These are phyloP conservation scores for Tretioscincus oriximinensis DNA, from an alignment of 2,113 vertebrate genomes.

Conservation along the genomic window DNA sequence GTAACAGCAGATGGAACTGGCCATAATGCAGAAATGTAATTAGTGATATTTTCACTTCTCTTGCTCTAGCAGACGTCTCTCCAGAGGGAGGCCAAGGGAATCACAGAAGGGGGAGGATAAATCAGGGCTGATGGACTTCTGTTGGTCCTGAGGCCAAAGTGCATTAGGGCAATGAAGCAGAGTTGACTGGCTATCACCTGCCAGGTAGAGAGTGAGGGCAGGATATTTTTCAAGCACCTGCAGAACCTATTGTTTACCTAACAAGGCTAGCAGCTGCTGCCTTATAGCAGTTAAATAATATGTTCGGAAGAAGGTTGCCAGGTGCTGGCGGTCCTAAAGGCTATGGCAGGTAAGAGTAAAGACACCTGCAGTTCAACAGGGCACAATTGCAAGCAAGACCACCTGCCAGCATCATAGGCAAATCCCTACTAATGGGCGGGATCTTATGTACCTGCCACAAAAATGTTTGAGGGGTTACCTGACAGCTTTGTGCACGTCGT, in stretches of 20 bases:
- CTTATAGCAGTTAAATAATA: constrained; percentile 66
- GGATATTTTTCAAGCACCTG: constrained; percentile 65
- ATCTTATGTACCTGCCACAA: constrained; percentile 67
- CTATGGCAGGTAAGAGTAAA: constrained; percentile 37
- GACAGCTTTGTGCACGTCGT: constrained; percentile 36
- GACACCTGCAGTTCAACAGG: constrained; percentile 25
- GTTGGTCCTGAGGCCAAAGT: constrained; percentile 27
- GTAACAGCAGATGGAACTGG: constrained; percentile 28
- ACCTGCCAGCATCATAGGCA: constrained; percentile 70
- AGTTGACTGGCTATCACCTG: constrained; percentile 26
- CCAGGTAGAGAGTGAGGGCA: constrained; percentile 35
- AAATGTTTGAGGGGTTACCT: constrained; percentile 62
- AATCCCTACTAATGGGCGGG: constrained; percentile 55
- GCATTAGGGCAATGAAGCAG: constrained; percentile 13
- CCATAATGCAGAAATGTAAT: constrained; percentile 41
- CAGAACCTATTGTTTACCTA: constrained; percentile 76
- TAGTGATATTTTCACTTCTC: constrained; percentile 30
- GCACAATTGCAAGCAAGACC: constrained; percentile 64
- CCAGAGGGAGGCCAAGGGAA: neutral
- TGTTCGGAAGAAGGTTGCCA: constrained; percentile 71
- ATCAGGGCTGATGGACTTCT: constrained; percentile 25
- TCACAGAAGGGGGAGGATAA: constrained; percentile 8
- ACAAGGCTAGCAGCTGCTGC: constrained; percentile 48
- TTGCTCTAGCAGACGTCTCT: constrained; percentile 15
- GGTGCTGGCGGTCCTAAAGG: constrained; percentile 65